phyloP scores from a whole-genome alignment of 2,113 vertebrate genomes.

The Mandrillus leucophaeus region DNA sequence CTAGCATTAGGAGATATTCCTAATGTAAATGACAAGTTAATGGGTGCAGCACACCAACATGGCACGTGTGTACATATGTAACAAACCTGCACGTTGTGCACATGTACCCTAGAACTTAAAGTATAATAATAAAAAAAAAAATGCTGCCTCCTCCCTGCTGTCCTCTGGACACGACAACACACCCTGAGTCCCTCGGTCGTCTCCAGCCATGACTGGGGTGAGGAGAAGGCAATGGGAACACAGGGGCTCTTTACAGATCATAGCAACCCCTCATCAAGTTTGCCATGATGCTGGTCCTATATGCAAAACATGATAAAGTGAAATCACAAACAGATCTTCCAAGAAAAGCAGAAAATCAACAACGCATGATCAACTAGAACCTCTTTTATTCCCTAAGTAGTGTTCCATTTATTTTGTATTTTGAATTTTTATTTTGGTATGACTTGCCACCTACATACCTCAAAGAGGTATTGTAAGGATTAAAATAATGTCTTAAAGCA shows the following conservation, averaged over 20 bases:
- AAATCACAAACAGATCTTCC: not conserved
- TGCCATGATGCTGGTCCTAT: not conserved
- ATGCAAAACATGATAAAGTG: not conserved
- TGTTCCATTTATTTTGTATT: slow-evolving; percentile 30
- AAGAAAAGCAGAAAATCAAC: slow-evolving; percentile 24
- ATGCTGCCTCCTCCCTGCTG: too few species aligned
- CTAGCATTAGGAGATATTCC: too few species aligned
- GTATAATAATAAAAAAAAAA: not conserved
- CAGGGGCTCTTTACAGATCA: not conserved
- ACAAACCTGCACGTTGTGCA: too few species aligned
- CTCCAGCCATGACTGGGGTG: not conserved
- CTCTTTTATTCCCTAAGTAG: slow-evolving; percentile 9
- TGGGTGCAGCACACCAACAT: too few species aligned
- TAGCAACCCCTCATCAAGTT: not conserved
- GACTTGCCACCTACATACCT: slow-evolving; percentile 64
- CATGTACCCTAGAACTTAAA: too few species aligned
- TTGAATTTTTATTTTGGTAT: slow-evolving; percentile 52
- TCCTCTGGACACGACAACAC: not conserved
- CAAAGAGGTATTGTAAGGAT: slow-evolving; percentile 38
- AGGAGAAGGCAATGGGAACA: not conserved
- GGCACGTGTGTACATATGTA: too few species aligned
- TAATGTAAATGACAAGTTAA: too few species aligned
- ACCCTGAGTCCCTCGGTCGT: rapidly evolving
- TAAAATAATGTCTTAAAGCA: slow-evolving; percentile 59
- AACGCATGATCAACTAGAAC: not conserved